Evolutionary conservation across 1,140 invertebrate species (phyloP).

Genomic region (Neodiprion pinetum): DNA sequence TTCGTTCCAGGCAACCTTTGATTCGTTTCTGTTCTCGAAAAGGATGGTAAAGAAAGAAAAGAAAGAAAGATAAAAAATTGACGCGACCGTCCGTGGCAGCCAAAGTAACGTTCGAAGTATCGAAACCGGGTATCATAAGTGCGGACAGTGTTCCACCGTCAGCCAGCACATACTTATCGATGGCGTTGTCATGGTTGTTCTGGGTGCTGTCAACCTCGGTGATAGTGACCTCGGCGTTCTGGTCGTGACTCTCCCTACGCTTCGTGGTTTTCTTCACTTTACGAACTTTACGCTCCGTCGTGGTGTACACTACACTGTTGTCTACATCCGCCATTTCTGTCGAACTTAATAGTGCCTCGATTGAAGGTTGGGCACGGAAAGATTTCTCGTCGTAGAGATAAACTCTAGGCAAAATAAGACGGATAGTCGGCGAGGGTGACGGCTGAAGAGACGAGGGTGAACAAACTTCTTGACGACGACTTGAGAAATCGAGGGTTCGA

Average conservation of each 20-base stretch:
- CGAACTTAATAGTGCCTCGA: not conserved
- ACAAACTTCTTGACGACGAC: conserved; percentile 18
- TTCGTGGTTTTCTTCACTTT: conserved; percentile 89
- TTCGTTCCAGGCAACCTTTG: not conserved
- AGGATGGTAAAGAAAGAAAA: conserved; percentile 4
- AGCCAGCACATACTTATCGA: conserved; percentile 83
- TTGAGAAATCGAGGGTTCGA: conserved; percentile 1
- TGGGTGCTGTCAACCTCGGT: conserved; percentile 80
- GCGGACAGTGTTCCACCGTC: conserved; percentile 38
- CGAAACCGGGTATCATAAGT: conserved; percentile 41
- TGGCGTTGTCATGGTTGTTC: conserved; percentile 66
- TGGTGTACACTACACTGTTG: conserved; percentile 81
- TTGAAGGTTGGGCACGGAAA: not conserved
- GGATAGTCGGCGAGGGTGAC: conserved; percentile 25
- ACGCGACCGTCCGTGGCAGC: conserved; percentile 19
- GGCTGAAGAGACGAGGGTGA: conserved; percentile 26
- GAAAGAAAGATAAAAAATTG: conserved; percentile 13
- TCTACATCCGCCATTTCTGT: conserved; percentile 84
- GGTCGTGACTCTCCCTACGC: conserved; percentile 76
- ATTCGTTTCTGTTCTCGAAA: not conserved
- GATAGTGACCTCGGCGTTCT: conserved; percentile 78
- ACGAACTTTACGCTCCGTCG: conserved; percentile 84
- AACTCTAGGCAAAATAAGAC: not conserved
- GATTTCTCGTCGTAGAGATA: not conserved
- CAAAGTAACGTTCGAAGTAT: not conserved